Conservation (phyloP, 2,113 vertebrate genomes). For the Micromys minutus region DNA sequence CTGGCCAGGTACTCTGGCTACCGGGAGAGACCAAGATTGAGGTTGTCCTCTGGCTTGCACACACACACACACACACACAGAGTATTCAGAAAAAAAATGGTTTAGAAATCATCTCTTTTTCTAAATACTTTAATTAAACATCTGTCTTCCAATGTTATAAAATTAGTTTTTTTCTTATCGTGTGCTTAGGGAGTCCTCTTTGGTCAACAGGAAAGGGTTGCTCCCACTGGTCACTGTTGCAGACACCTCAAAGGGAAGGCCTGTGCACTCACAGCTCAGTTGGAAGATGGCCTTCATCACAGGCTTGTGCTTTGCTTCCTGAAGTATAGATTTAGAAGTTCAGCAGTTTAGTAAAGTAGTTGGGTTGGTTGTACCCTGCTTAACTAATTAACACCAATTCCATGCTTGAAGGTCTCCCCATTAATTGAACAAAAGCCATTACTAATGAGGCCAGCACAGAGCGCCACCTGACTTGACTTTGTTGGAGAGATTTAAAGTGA, state of each 20-base stretch:
- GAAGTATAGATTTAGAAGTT: slow-evolving; percentile 19
- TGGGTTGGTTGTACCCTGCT: slow-evolving; percentile 63
- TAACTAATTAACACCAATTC: slow-evolving; percentile 72
- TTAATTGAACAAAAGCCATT: slow-evolving; percentile 66
- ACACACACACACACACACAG: background rate
- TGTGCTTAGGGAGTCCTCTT: background rate
- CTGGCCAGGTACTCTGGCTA: background rate
- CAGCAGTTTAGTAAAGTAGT: slow-evolving; percentile 47
- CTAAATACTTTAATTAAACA: background rate
- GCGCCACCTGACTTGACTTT: background rate
- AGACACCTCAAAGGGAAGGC: background rate
- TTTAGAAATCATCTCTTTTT: background rate
- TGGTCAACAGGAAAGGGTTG: background rate
- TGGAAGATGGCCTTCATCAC: background rate
- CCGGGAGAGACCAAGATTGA: background rate
- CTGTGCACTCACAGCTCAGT: background rate
- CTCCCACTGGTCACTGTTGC: background rate
- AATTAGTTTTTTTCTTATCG: background rate
- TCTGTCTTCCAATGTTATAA: background rate
- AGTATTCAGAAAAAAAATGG: background rate
- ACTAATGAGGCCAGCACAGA: slow-evolving; percentile 47
- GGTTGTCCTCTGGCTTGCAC: background rate
- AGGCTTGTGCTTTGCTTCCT: slow-evolving; percentile 53
- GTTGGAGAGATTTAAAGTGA: slow-evolving; percentile 31
- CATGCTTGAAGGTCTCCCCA: slow-evolving; percentile 36